Evolutionary conservation across 2,797 vertebrate species (phyloP).

Genomic region (Melanotaenia trifasciata): DNA sequence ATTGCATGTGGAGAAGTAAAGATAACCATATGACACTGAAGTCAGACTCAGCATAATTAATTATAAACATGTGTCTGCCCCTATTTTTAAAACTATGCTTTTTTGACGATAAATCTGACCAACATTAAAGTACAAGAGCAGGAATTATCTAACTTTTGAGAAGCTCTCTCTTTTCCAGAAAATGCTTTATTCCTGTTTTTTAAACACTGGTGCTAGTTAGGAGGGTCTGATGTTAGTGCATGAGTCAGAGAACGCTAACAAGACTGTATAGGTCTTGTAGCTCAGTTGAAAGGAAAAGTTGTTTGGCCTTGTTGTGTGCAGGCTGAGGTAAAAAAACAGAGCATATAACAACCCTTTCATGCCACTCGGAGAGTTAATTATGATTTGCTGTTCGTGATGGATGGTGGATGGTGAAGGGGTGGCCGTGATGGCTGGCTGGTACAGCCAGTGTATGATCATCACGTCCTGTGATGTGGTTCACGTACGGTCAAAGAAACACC

Average conservation of each 20-base stretch:
- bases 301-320: constrained; percentile 55
- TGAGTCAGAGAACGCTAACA: constrained; percentile 61
- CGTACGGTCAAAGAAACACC: constrained; percentile 79
- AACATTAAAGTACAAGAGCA: constrained; percentile 49
- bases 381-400: constrained; percentile 60
- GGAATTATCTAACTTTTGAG: constrained; percentile 45
- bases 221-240: constrained; percentile 53
- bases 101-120: constrained; percentile 61
- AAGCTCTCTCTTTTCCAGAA: constrained; percentile 48
- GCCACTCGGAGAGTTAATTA: constrained; percentile 55
- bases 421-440: constrained; percentile 47
- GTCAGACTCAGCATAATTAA: constrained; percentile 81
- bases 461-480: constrained; percentile 80
- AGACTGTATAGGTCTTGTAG: constrained; percentile 37
- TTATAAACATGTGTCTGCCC: constrained; percentile 79
- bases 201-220: constrained; percentile 62
- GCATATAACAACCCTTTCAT: constrained; percentile 50
- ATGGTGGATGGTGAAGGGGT: constrained; percentile 33
- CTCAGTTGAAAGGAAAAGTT: constrained; percentile 67
- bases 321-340: constrained; percentile 32
- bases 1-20: constrained; percentile 84
- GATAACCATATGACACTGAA: constrained; percentile 86
- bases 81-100: constrained; percentile 56
- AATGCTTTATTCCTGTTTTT: constrained; percentile 57
- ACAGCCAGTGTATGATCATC: constrained; percentile 49